These are phyloP conservation scores for Dusona sp. DNA, from an alignment of 2,888 invertebrate genomes.

Conservation along the genomic window DNA sequence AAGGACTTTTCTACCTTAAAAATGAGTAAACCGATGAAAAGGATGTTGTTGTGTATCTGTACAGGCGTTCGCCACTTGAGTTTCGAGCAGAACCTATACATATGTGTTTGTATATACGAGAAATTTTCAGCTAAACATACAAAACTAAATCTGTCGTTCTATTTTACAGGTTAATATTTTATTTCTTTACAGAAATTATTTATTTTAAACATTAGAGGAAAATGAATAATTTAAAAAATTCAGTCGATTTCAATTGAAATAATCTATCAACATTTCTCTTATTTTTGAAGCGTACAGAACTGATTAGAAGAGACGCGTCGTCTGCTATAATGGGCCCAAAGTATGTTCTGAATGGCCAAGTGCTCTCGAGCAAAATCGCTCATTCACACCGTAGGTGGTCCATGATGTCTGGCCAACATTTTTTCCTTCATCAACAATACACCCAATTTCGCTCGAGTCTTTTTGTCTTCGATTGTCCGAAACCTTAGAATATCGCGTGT, in stretches of 20 bases:
- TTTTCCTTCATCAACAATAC: slow-evolving; percentile 44
- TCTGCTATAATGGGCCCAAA: slow-evolving; percentile 32
- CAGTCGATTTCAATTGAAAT: background rate
- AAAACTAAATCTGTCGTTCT: background rate
- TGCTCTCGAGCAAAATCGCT: slow-evolving; percentile 54
- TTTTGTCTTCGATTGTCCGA: slow-evolving; percentile 45
- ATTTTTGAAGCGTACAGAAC: slow-evolving; percentile 8
- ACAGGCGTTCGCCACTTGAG: slow-evolving; percentile 22
- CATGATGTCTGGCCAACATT: slow-evolving; percentile 39
- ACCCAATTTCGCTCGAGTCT: slow-evolving; percentile 33
- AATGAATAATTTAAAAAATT: background rate
- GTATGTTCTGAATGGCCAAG: slow-evolving; percentile 56
- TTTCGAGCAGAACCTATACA: background rate
- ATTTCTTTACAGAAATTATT: background rate
- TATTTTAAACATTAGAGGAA: background rate
- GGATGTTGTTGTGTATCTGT: slow-evolving; percentile 17
- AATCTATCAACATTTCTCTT: background rate
- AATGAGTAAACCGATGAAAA: slow-evolving; percentile 14
- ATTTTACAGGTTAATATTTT: background rate
- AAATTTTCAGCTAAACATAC: background rate
- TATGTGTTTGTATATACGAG: background rate
- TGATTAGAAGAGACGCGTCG: slow-evolving; percentile 32
- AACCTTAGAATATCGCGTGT: slow-evolving; percentile 15
- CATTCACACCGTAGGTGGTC: slow-evolving; percentile 57
- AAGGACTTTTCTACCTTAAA: background rate